phyloP scores from a whole-genome alignment of 1,140 invertebrate genomes.

The Calliphora vicina region DNA sequence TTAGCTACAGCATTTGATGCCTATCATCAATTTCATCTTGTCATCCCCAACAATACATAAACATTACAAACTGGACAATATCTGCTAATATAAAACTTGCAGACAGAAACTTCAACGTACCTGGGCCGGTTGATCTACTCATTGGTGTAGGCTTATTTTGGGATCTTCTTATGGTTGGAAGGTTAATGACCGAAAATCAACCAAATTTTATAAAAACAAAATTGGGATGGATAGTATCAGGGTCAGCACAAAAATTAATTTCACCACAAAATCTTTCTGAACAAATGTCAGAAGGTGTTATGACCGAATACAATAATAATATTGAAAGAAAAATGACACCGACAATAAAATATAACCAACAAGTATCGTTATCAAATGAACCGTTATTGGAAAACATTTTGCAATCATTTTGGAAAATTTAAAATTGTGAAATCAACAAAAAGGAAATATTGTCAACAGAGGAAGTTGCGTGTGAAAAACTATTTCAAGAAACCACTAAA shows the following conservation, averaged over 20 bases:
- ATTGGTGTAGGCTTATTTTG: too few relatives aligned
- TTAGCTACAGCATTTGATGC: too few relatives aligned
- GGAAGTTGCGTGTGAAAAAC: background rate
- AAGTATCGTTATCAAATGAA: background rate
- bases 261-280: background rate
- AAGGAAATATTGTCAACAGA: background rate
- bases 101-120: background rate
- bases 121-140: background rate
- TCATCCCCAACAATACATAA: too few relatives aligned
- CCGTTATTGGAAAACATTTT: background rate
- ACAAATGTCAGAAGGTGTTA: background rate
- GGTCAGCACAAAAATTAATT: background rate
- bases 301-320: background rate
- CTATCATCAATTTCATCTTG: too few relatives aligned
- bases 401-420: background rate
- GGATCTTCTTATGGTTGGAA: background rate
- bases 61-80: background rate
- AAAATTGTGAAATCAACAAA: background rate
- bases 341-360: background rate
- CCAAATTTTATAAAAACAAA: slow-evolving; percentile 18
- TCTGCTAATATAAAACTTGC: background rate
- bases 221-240: slow-evolving; percentile 13
- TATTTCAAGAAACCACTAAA: background rate
- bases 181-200: background rate
- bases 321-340: background rate